Evolutionary conservation across 2,888 invertebrate genomes (phyloP).

Genomic region (Germaria angustata): DNA sequence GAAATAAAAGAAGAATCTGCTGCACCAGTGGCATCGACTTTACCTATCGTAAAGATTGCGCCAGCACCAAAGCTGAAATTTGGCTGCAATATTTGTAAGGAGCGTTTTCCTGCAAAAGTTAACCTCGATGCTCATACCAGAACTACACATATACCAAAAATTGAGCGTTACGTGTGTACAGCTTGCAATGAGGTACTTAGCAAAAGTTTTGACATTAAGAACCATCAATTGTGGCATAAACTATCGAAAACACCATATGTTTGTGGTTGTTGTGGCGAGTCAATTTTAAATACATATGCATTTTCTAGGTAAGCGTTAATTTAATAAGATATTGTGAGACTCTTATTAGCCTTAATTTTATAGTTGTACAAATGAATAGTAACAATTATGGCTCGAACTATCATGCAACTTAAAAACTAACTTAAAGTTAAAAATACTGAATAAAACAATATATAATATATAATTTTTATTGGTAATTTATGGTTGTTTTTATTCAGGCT

Average conservation of each 20-base stretch:
- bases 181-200: constrained; percentile 81
- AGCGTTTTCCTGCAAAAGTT: constrained; percentile 73
- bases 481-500: no score
- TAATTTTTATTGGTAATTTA: no score
- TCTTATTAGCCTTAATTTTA: no score
- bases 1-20: constrained; percentile 69
- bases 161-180: constrained; percentile 80
- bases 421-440: no score
- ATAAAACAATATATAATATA: no score
- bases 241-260: constrained; percentile 79
- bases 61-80: constrained; percentile 66
- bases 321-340: no score
- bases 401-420: no score
- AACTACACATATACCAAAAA: constrained; percentile 73
- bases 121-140: constrained; percentile 73
- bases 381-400: no score
- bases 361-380: no score
- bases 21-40: neutral
- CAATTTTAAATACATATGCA: constrained; percentile 73
- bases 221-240: constrained; percentile 81
- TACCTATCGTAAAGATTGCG: neutral
- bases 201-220: constrained; percentile 76
- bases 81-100: constrained; percentile 74
- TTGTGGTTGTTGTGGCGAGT: constrained; percentile 80
- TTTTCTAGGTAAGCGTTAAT: constrained; percentile 69